Evolutionary conservation across 2,888 invertebrate genomes (phyloP).

Genomic region (Noctua janthe): DNA sequence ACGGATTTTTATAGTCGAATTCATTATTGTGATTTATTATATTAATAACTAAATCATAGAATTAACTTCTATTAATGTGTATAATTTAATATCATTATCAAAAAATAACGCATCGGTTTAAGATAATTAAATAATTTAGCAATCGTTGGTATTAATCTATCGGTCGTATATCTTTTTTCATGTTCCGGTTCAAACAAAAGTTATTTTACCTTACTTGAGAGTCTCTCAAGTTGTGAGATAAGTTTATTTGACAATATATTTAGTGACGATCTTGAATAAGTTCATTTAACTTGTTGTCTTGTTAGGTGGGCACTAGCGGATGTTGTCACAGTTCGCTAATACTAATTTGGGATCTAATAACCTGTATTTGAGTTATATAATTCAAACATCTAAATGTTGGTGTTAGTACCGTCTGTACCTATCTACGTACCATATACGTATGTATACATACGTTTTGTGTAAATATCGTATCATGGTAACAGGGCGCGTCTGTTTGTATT

Average conservation of each 20-base stretch:
- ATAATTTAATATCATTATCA: conserved; percentile 22
- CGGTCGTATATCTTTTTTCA: neutral
- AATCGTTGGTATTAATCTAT: neutral
- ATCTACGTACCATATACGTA: conserved; percentile 71
- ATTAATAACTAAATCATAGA: conserved; percentile 42
- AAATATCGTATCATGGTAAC: conserved; percentile 76
- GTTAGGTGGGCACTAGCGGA: conserved; percentile 70
- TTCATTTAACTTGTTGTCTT: conserved; percentile 44
- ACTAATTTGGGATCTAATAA: conserved; percentile 77
- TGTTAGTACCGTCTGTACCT: conserved; percentile 73
- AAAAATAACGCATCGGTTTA: conserved; percentile 8
- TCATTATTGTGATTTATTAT: conserved; percentile 56
- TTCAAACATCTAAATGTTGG: conserved; percentile 78
- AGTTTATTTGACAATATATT: neutral
- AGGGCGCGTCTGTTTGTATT: conserved; percentile 83
- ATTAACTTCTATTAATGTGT: conserved; percentile 23
- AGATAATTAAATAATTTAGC: neutral
- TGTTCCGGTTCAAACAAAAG: neutral
- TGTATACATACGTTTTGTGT: conserved; percentile 73
- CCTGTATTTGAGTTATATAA: conserved; percentile 85
- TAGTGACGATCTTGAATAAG: conserved; percentile 20
- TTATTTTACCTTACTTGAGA: neutral
- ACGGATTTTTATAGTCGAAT: conserved; percentile 48
- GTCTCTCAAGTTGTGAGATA: neutral
- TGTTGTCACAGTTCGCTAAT: conserved; percentile 73